These are phyloP conservation scores for Ormyrus labotus DNA, from an alignment of 2,888 invertebrate species.

Conservation along the genomic window DNA sequence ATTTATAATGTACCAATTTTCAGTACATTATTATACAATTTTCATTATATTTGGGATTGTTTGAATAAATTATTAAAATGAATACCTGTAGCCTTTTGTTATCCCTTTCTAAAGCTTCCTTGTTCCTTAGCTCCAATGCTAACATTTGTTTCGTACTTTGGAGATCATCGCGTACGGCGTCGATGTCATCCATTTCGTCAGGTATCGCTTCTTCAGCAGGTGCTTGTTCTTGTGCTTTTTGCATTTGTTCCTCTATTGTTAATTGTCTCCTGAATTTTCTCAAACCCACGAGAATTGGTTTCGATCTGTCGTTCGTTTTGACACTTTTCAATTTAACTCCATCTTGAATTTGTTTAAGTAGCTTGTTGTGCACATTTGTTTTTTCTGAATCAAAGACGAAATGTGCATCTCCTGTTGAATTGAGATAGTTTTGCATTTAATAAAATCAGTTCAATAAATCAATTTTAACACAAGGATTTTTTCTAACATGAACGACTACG, in stretches of 20 bases:
- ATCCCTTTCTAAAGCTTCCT: slow-evolving; percentile 89
- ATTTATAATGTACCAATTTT: too few species aligned
- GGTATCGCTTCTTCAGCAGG: slow-evolving; percentile 78
- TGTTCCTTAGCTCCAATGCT: slow-evolving; percentile 90
- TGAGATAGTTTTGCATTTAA: slow-evolving; percentile 13
- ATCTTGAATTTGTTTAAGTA: slow-evolving; percentile 87
- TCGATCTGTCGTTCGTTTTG: slow-evolving; percentile 91
- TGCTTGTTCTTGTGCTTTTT: slow-evolving; percentile 82
- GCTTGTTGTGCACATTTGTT: slow-evolving; percentile 86
- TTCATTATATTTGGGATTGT: too few species aligned
- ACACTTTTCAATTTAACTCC: slow-evolving; percentile 87
- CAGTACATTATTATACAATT: too few species aligned
- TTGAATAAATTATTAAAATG: background rate
- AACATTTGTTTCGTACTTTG: slow-evolving; percentile 94
- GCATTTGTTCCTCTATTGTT: slow-evolving; percentile 93
- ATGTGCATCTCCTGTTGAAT: slow-evolving; percentile 81
- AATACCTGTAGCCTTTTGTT: slow-evolving; percentile 84
- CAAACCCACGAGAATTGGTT: slow-evolving; percentile 88
- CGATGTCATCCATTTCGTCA: slow-evolving; percentile 94
- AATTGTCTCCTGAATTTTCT: slow-evolving; percentile 92
- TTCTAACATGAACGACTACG: background rate
- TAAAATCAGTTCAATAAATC: background rate
- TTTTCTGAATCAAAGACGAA: slow-evolving; percentile 93
- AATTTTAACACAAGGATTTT: background rate
- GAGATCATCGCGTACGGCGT: slow-evolving; percentile 91